Base-by-base conservation (phyloP, 2,797 vertebrate genomes). In the Anableps anableps region DNA sequence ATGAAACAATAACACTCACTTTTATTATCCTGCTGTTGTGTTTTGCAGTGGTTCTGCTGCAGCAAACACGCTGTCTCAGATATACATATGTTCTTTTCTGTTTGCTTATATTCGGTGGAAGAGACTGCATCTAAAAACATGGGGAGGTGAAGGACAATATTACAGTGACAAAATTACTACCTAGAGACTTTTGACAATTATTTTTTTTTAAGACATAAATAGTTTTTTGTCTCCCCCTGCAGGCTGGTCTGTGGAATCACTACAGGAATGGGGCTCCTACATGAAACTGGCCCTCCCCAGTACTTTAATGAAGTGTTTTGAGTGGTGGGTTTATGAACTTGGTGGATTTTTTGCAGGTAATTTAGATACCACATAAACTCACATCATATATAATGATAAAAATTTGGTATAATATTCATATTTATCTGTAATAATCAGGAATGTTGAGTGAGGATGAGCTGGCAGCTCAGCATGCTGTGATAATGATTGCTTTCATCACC, bases 291-390 rank as follows among this genome's bases (percentile, higher is more conserved):
- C 98, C 0, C 66, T 99, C 70, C 98, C 98, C 11, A 96, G 97
- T 83, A 96, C 97, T 91, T 77, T 99, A n/a, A 99, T 99, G 98
- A 90, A 96, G 14, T 99, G 97, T 71, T 97, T 98, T 1, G 97
- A 99, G 89, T 98, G 97, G 97, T 99, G 97, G 98, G 95, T 98
- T 77, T 99, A 97, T 71, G 98, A 99, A 88, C 94, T 98, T 0
- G 97, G 97, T 1, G 97, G 96, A 77, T 97, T 99, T 88, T 93
- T 99, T 82, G 95, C 97, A 83, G 98, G 98, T 98, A 91, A 70
- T 19, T 17, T 11, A 43, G 26, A 51, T 0, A 34, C 16, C 10
- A 0, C 1, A 10, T 17, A 31, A 17, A 19, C 29, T n/a, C 13
- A 72, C 23, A 38, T n/a, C 11, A 1, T 29, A 17, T 14, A 77